phyloP scores from a whole-genome alignment of 30 jellyfish, hydroid and myxozoan species.

The Cassiopea xamachana region DNA sequence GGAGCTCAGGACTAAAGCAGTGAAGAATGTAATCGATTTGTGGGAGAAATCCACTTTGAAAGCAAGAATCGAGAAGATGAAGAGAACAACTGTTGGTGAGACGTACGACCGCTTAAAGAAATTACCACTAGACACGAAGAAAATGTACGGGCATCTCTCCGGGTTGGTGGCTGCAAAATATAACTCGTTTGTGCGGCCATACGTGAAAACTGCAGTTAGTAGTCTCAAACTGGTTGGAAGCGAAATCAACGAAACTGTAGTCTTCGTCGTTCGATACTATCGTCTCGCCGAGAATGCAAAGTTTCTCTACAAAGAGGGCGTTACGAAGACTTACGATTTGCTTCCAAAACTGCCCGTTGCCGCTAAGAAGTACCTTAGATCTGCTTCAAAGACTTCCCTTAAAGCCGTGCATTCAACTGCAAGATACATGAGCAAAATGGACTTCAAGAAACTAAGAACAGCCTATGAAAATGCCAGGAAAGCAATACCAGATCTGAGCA shows the following conservation, averaged over 20 bases:
- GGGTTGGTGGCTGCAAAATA: constrained; percentile 16
- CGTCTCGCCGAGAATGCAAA: constrained; percentile 67
- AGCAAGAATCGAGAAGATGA: constrained; percentile 17
- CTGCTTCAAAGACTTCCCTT: constrained; percentile 33
- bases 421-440: constrained; percentile 70
- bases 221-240: constrained; percentile 70
- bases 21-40: constrained; percentile 35
- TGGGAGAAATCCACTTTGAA: constrained; percentile 72
- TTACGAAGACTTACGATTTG: neutral
- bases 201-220: constrained; percentile 32
- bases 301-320: constrained; percentile 11
- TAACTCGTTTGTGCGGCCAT: constrained; percentile 64
- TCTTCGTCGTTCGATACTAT: constrained; percentile 76
- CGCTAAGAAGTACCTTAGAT: constrained; percentile 25
- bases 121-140: constrained; percentile 67
- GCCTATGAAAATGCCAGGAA: constrained; percentile 15
- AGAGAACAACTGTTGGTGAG: constrained; percentile 86
- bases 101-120: constrained; percentile 76
- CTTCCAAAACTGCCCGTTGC: constrained; percentile 72
- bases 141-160: constrained; percentile 7
- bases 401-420: constrained; percentile 65
- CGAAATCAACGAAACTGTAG: constrained; percentile 88
- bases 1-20: constrained; percentile 39
- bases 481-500: constrained; percentile 45
- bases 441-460: constrained; percentile 31